Evolutionary conservation across 2,888 invertebrate genomes (phyloP), one percentile per base, ranked within the genome.

Genomic region (Rhimphoctona megacephalus): DNA sequence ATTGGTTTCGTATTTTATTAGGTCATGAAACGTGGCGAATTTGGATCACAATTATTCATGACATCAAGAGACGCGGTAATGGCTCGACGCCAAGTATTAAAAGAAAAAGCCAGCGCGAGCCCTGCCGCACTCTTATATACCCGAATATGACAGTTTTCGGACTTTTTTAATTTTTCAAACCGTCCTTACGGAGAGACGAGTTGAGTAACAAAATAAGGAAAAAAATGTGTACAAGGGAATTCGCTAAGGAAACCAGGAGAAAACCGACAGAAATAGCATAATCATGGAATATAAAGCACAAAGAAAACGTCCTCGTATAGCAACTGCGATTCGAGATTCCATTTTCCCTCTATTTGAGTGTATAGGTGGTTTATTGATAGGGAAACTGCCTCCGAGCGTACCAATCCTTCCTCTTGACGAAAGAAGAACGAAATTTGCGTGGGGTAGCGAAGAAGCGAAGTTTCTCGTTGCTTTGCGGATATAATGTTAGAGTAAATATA

Each of bases 181-280:
- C n/a, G n/a, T n/a, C n/a, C n/a, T n/a, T n/a, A n/a, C n/a, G n/a
- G n/a, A n/a, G n/a, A n/a, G n/a, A n/a, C n/a, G n/a, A n/a, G n/a
- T n/a, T n/a, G n/a, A 30, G 7, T 25, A 22, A 0, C 1, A 61
- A 61, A 30, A 61, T 30, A 61, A 61, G 6, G 25, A 25, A 14
- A 8, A 14, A 30, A 57, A 14, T 5, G 57, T 25, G 4, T 14
- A 25, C 14, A 25, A 57, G 14, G 57, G 14, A 57, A 57, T 57
- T 57, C 25, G 57, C 25, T 25, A 14, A 25, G 57, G 25, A 25
- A 14, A 14, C 25, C 57, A 14, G 30, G 25, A 33, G 72, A 64
- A 46, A 73, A 67, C 22, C 39, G 69, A 57, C 81, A 70, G 49
- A 81, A 85, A 78, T 78, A 67, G 85, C 73, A 74, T 54, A 67